Base-by-base conservation (phyloP, 92 coral and sea anemone genomes). In the Bergia sp. region DNA sequence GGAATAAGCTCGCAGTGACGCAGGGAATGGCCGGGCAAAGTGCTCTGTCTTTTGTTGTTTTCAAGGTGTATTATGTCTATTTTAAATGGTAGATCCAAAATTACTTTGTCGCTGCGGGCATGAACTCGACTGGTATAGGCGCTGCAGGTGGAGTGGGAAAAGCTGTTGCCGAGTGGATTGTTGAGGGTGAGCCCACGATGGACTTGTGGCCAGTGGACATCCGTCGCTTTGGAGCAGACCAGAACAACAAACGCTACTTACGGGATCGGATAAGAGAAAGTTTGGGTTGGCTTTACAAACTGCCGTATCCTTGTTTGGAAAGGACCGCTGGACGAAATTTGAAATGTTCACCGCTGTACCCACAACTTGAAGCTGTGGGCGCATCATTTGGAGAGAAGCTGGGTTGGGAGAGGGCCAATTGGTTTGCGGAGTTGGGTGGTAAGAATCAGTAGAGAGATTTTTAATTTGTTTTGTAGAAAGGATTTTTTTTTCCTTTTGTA, bases 151-250 rank as follows among this genome's bases (percentile, higher is more conserved):
- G 99, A 0, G 94, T 95, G 3, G 99, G 99, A 20, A 96, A 90
- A 90, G 99, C 96, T 72, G 88, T 96, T 7, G 95, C 97, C 8
- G 95, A 94, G 71, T 97, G 99, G 99, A 95, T 97, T 89, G 90
- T 95, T 47, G 96, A 94, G 67, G 98, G 98, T 61, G 90, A 93
- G 82, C 95, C 99, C 42, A 94, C 97, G 11, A 93, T 95, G 96
- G 99, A 97, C 86, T 87, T 97, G 75, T 89, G 93, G 83, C 53
- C 93, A 42, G 93, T 97, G 85, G 98, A 97, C 90, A 97, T 97
- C 91, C 90, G 93, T 40, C 97, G 99, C 76, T 97, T 97, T 79
- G 90, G 91, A 36, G 90, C 92, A 79, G 89, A 92, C 92, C 96
- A 92, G 53, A 94, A 93, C 90, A 96, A 93, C 92, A 97, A 96